Base-by-base conservation (phyloP, 2,888 invertebrate genomes). In the Melieria picta region DNA sequence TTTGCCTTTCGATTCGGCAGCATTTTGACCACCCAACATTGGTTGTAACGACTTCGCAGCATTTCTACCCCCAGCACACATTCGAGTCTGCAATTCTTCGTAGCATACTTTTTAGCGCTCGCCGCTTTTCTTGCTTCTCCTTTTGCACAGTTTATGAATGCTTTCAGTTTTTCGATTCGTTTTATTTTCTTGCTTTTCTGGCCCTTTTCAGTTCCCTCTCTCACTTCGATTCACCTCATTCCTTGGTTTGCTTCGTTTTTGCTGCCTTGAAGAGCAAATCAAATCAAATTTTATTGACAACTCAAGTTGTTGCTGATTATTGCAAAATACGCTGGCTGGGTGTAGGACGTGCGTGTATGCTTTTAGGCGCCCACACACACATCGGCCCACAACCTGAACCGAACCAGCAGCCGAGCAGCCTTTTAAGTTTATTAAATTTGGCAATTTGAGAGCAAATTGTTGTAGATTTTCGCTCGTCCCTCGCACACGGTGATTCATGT, bases 371-470 rank as follows among this genome's bases (percentile, higher is more conserved):
- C 48, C 42, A 47, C 1, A 13, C 6, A 45, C 30, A 55, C 10
- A 55, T n/a, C 4, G 43, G 42, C 16, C 11, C 10, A 45, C 11
- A 6, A 9, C 60, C 30, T 30, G 30, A 30, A 30, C n/a, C 46
- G n/a, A 10, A 46, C 11, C 4, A 11, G 47, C 56, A 47, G 52
- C 50, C 58, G 11, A 75, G 77, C 75, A 82, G 80, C 82, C 82
- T 81, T 82, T 81, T 81, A 82, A 78, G 81, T 81, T 82, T 81
- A 81, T 81, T 82, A 82, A 81, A 82, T 82, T 81, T 81, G 77
- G 77, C 82, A 82, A 81, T 81, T 78, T 79, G 7, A 30, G 58
- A 11, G 10, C 57, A 66, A 66, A 66, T 45, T 66, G 56, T 66
- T 57, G 16, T 16, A 16, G 66, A 45, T 47, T 65, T 50, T 30